These are phyloP conservation scores for Syrrhaptes paradoxus DNA, from an alignment of 2,113 vertebrate species.

Conservation along the genomic window DNA sequence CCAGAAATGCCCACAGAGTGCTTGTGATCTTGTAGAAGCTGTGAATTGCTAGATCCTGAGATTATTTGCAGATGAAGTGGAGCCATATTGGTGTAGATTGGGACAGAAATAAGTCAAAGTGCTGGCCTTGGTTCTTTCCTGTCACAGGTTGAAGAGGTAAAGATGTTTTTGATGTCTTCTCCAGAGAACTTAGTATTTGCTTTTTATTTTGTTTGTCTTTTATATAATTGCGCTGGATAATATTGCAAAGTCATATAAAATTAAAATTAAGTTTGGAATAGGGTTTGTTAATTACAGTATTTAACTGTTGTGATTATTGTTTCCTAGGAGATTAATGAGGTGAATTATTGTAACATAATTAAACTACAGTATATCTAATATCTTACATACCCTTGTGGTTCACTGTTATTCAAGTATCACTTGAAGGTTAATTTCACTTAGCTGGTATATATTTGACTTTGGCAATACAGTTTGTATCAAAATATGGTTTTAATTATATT, in stretches of 20 bases:
- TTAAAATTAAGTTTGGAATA: constrained; percentile 76
- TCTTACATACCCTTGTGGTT: constrained; percentile 73
- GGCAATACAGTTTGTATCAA: constrained; percentile 66
- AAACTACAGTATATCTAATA: constrained; percentile 77
- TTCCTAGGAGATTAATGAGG: constrained; percentile 84
- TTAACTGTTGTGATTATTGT: constrained; percentile 81
- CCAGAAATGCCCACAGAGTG: not conserved
- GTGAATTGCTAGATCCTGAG: not conserved
- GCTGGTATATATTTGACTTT: constrained; percentile 74
- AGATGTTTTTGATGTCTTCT: not conserved
- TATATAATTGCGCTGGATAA: constrained; percentile 48
- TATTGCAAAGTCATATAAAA: constrained; percentile 72
- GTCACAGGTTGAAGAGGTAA: not conserved
- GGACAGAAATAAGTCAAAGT: not conserved
- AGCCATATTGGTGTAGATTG: not conserved
- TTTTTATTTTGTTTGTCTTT: constrained; percentile 39
- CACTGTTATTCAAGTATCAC: constrained; percentile 70
- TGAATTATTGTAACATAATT: constrained; percentile 82
- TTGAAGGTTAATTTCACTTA: constrained; percentile 83
- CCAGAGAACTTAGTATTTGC: not conserved
- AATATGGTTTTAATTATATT: constrained; percentile 78
- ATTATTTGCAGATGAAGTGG: not conserved
- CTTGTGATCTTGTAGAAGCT: not conserved
- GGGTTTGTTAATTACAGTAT: constrained; percentile 78
- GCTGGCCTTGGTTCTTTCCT: not conserved